phyloP scores from a whole-genome alignment of 2,888 invertebrate genomes.

The Helobdella robusta region DNA sequence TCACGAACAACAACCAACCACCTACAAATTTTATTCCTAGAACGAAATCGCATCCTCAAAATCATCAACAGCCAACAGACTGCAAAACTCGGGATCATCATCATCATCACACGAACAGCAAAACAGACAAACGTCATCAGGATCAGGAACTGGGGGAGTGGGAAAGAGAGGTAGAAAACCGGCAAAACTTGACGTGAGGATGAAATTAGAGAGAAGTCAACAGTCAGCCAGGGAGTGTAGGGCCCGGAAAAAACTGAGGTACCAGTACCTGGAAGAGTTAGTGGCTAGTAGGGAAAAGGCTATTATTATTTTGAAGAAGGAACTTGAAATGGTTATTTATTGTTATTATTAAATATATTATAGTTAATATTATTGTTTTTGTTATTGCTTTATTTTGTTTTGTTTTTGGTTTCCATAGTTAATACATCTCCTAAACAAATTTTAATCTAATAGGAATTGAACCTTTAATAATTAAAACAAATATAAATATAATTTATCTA shows the following conservation, averaged over 20 bases:
- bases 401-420: not conserved
- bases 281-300: conserved; percentile 86
- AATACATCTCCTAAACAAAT: no score
- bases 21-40: no score
- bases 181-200: conserved; percentile 78
- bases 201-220: conserved; percentile 85
- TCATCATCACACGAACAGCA: no score
- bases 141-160: conserved; percentile 16
- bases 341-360: not conserved
- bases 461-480: no score
- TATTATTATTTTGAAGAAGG: conserved; percentile 73
- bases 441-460: no score
- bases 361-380: not conserved
- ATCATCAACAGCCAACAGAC: no score
- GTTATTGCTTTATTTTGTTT: not conserved
- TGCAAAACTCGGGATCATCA: no score
- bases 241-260: conserved; percentile 82
- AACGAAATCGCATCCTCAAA: no score
- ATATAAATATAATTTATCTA: not conserved
- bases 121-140: no score
- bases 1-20: no score
- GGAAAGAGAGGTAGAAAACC: conserved; percentile 67
- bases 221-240: conserved; percentile 95
- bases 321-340: conserved; percentile 70
- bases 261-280: conserved; percentile 89